Evolutionary conservation across 64 coral and sea anemone species (phyloP).

Genomic region (Stichodactyla helianthus): DNA sequence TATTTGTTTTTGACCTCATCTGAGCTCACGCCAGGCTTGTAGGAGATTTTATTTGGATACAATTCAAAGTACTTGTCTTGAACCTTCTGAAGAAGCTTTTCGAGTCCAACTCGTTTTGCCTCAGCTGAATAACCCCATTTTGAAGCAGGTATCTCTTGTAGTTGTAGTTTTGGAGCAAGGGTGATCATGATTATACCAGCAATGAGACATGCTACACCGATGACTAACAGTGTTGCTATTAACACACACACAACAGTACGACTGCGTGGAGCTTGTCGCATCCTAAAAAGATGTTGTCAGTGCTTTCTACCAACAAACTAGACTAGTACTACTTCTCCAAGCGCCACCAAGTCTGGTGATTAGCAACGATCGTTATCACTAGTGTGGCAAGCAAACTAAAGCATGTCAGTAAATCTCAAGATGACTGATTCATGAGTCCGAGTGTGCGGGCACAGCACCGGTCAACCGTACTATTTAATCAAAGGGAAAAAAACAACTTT

Average conservation of each 20-base stretch:
- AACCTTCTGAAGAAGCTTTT: conserved; percentile 55
- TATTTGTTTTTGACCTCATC: conserved; percentile 44
- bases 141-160: background rate
- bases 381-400: background rate
- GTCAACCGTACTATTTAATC: background rate
- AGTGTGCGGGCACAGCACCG: background rate
- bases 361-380: background rate
- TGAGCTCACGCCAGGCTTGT: conserved; percentile 41
- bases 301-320: background rate
- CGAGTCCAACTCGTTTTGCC: conserved; percentile 48
- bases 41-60: conserved; percentile 57
- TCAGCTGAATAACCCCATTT: conserved; percentile 43
- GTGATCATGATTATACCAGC: conserved; percentile 35
- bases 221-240: background rate
- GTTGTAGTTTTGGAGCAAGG: background rate
- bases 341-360: background rate
- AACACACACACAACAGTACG: background rate
- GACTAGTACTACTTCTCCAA: background rate
- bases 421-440: background rate
- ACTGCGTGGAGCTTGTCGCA: background rate
- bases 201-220: conserved; percentile 14
- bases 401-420: background rate
- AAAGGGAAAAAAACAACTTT: background rate
- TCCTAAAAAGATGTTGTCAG: background rate
- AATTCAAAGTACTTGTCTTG: conserved; percentile 67